Percentiles rank a stretch among this genome's conserved stretches.
Conservation (phyloP, 2,113 vertebrate species). For the Columba janthina region DNA sequence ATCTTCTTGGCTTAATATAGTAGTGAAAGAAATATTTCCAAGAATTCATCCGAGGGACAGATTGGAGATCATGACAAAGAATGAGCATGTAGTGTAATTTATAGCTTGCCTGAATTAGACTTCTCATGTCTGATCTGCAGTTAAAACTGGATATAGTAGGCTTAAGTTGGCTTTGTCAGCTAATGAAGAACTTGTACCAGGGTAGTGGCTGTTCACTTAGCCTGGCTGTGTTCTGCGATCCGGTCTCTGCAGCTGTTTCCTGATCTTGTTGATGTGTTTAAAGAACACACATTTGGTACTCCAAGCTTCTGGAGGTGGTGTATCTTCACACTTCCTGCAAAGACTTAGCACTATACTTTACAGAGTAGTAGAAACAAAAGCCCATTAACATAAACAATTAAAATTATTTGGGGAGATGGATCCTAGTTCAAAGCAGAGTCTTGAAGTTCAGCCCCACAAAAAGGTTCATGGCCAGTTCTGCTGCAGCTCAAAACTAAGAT, state of each 20-base stretch:
- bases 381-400: constrained; percentile 46
- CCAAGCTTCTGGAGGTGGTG: constrained; percentile 54
- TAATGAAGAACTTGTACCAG: constrained; percentile 39
- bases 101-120: constrained; percentile 56
- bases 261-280: constrained; percentile 55
- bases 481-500: background rate
- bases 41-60: constrained; percentile 37
- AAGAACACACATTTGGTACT: constrained; percentile 57
- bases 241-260: constrained; percentile 48
- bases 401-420: background rate
- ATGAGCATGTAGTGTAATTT: constrained; percentile 60
- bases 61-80: constrained; percentile 61
- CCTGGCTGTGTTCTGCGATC: constrained; percentile 34
- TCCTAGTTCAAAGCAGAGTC: background rate
- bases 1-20: constrained; percentile 50
- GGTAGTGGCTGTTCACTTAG: constrained; percentile 59
- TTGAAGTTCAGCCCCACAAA: background rate
- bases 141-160: constrained; percentile 44
- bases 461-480: background rate
- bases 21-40: constrained; percentile 42
- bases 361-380: constrained; percentile 65
- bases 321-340: constrained; percentile 57
- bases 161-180: constrained; percentile 13
- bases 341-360: constrained; percentile 39
- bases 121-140: constrained; percentile 28